A percentile compares a stretch with the other conserved stretches of the same genome.
phyloP scores from a whole-genome alignment of 2,113 vertebrate genomes.

The Toxostoma redivivum region DNA sequence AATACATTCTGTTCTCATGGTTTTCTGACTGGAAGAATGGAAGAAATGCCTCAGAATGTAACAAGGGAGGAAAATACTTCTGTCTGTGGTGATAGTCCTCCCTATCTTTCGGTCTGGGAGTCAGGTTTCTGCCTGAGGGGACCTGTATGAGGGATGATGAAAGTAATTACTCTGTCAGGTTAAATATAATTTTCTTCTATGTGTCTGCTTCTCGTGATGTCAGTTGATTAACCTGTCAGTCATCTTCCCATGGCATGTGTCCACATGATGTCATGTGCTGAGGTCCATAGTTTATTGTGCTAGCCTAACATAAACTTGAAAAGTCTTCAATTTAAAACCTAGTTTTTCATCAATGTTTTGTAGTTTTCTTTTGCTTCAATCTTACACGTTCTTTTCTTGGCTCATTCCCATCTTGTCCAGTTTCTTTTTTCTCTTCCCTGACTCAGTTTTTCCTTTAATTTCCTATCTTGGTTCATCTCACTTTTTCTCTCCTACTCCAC shows the following conservation, averaged over 20 bases:
- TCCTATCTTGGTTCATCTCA: not conserved
- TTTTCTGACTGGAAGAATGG: not conserved
- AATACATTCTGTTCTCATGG: constrained; percentile 32
- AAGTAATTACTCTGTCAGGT: constrained; percentile 39
- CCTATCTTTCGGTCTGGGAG: constrained; percentile 10
- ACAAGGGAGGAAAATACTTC: not conserved
- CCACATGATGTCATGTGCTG: constrained; percentile 7
- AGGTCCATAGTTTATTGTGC: not conserved
- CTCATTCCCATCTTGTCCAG: not conserved
- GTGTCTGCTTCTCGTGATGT: not conserved
- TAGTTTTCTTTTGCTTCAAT: not conserved
- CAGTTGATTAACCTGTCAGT: constrained; percentile 29
- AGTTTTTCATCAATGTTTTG: not conserved
- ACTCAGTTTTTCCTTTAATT: not conserved
- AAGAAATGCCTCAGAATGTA: constrained; percentile 28
- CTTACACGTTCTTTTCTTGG: not conserved
- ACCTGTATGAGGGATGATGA: not conserved
- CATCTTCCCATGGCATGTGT: not conserved
- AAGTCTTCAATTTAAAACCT: not conserved
- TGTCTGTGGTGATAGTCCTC: not conserved
- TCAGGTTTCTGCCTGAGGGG: constrained; percentile 26
- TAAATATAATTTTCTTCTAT: not conserved
- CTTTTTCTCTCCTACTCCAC: not conserved
- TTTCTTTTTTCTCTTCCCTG: not conserved
- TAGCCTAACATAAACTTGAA: not conserved